A percentile compares a stretch with the other conserved stretches of the same genome.
Evolutionary conservation across 2,113 vertebrate genomes (phyloP).

Genomic region (Xenopus laevis): DNA sequence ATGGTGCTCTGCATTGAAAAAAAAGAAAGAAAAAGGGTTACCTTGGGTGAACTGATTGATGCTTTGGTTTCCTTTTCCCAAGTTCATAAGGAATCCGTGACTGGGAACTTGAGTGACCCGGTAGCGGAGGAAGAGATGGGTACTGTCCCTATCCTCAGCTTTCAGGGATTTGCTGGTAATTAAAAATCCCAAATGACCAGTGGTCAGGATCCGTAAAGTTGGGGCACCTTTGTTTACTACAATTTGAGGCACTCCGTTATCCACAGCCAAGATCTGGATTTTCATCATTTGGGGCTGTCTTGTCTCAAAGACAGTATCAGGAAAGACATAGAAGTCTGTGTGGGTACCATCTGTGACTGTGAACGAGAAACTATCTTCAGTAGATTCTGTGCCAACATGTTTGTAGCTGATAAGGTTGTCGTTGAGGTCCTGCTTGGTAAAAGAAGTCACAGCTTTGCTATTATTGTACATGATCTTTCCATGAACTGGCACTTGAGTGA

Average conservation of each 20-base stretch:
- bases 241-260: slow-evolving; percentile 82
- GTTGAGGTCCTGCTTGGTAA: slow-evolving; percentile 91
- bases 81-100: slow-evolving; percentile 85
- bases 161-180: slow-evolving; percentile 86
- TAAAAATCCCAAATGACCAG: slow-evolving; percentile 79
- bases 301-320: slow-evolving; percentile 83
- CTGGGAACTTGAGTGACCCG: slow-evolving; percentile 69
- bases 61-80: slow-evolving; percentile 83
- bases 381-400: slow-evolving; percentile 82
- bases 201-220: slow-evolving; percentile 71
- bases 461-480: slow-evolving; percentile 84
- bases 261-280: slow-evolving; percentile 77
- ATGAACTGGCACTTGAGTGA: slow-evolving; percentile 84
- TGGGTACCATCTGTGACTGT: slow-evolving; percentile 91
- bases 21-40: slow-evolving; percentile 51
- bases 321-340: slow-evolving; percentile 88
- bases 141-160: slow-evolving; percentile 85
- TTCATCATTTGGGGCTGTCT: slow-evolving; percentile 84
- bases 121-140: slow-evolving; percentile 69
- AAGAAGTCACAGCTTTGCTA: slow-evolving; percentile 68
- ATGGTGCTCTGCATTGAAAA: too few relatives aligned
- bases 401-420: slow-evolving; percentile 92
- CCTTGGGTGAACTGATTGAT: slow-evolving; percentile 88
- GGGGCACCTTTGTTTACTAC: slow-evolving; percentile 83
- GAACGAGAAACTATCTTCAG: slow-evolving; percentile 89